Evolutionary conservation across 2,888 invertebrate genomes (phyloP).

Genomic region (Shargacucullia verbasci): DNA sequence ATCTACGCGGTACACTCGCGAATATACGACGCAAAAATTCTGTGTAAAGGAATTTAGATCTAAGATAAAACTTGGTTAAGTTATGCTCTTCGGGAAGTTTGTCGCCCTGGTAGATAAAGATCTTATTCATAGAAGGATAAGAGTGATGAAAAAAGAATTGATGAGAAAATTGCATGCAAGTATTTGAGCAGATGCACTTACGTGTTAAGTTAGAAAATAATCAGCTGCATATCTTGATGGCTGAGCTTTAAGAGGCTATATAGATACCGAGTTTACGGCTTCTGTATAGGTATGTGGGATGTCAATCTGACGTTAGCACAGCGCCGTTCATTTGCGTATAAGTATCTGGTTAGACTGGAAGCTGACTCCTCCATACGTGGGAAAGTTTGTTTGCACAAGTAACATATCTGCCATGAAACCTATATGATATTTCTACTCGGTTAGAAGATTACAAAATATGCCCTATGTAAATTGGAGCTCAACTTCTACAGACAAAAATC

Average conservation of each 20-base stretch:
- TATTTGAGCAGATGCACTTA: conserved; percentile 12
- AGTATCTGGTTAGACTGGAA: conserved; percentile 17
- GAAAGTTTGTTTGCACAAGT: conserved; percentile 13
- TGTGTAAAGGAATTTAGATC: conserved; percentile 40
- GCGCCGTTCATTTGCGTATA: background rate
- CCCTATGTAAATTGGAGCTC: background rate
- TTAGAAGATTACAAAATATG: no score
- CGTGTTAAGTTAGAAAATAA: conserved; percentile 9
- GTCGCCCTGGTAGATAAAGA: conserved; percentile 27
- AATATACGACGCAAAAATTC: conserved; percentile 47
- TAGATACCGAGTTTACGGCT: conserved; percentile 15
- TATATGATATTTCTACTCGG: background rate
- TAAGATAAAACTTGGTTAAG: conserved; percentile 34
- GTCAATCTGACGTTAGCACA: conserved; percentile 16
- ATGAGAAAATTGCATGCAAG: conserved; percentile 17
- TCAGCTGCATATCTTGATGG: conserved; percentile 16
- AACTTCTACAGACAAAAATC: background rate
- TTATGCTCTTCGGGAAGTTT: conserved; percentile 18
- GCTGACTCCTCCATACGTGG: background rate
- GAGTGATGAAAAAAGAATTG: conserved; percentile 32
- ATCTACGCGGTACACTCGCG: conserved; percentile 41
- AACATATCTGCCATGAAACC: conserved; percentile 5
- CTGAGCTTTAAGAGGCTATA: conserved; percentile 11
- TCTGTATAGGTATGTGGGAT: conserved; percentile 6
- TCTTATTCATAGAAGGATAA: conserved; percentile 33